Evolutionary conservation across 1,140 invertebrate species (phyloP).

Genomic region (Teleogryllus occipitalis): DNA sequence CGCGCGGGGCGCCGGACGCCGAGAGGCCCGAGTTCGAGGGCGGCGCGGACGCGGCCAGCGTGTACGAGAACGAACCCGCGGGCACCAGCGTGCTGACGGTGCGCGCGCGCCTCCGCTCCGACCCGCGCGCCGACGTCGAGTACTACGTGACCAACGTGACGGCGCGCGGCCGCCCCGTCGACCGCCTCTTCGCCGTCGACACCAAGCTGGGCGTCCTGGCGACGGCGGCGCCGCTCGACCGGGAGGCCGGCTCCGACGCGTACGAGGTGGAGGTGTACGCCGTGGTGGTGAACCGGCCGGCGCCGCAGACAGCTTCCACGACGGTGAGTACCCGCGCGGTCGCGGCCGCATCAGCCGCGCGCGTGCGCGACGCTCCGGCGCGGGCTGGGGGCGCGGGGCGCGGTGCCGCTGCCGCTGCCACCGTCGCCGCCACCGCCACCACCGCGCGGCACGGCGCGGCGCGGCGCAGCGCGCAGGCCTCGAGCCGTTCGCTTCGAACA

Average conservation of each 20-base stretch:
- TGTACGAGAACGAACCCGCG: conserved; percentile 79
- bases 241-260: conserved; percentile 65
- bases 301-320: conserved; percentile 52
- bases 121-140: conserved; percentile 56
- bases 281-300: conserved; percentile 49
- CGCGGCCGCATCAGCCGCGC: too few species aligned
- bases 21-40: conserved; percentile 55
- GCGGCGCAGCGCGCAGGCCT: too few species aligned
- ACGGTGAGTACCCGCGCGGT: conserved; percentile 33
- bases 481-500: too few species aligned
- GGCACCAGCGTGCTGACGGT: conserved; percentile 77
- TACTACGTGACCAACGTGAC: conserved; percentile 91
- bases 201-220: conserved; percentile 78
- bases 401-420: too few species aligned
- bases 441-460: too few species aligned
- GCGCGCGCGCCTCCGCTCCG: conserved; percentile 46
- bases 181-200: conserved; percentile 83
- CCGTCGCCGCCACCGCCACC: too few species aligned
- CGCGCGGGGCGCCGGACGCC: conserved; percentile 41
- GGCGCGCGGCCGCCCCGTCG: conserved; percentile 57
- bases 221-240: conserved; percentile 72
- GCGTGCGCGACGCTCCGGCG: too few species aligned
- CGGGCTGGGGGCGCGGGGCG: too few species aligned
- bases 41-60: conserved; percentile 55
- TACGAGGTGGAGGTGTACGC: conserved; percentile 80